phyloP scores from a whole-genome alignment of 2,113 vertebrate species.

The Kryptolebias marmoratus region DNA sequence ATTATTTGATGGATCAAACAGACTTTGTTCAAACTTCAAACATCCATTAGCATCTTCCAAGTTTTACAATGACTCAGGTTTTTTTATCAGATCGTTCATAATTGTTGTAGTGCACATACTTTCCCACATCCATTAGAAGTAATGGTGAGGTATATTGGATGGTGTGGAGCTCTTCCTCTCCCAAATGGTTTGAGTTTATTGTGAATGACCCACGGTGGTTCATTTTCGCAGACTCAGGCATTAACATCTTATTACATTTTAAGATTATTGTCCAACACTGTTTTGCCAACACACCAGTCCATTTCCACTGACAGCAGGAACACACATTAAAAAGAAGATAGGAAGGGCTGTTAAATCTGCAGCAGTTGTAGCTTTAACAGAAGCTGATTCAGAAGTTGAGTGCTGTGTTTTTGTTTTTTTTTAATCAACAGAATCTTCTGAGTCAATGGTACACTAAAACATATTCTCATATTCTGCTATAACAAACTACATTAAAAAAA shows the following conservation, averaged over 20 bases:
- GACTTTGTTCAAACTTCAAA: neutral
- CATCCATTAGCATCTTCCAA: neutral
- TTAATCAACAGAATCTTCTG: conserved; percentile 7
- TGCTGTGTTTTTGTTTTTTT: neutral
- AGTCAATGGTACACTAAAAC: neutral
- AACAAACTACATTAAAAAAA: neutral
- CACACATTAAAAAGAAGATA: conserved; percentile 15
- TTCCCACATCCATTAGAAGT: conserved; percentile 42
- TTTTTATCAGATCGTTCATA: conserved; percentile 4
- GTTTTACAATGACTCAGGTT: conserved; percentile 14
- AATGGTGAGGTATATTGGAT: conserved; percentile 29
- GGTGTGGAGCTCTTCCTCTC: conserved; percentile 29
- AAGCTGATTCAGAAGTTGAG: neutral
- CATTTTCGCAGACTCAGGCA: conserved; percentile 44
- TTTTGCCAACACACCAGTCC: conserved; percentile 26
- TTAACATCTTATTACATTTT: conserved; percentile 58
- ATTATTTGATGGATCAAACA: conserved; percentile 14
- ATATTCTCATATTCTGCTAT: neutral
- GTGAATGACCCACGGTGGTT: conserved; percentile 34
- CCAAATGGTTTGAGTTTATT: conserved; percentile 35
- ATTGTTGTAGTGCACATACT: conserved; percentile 23
- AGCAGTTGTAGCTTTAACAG: neutral
- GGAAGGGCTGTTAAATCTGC: conserved; percentile 14
- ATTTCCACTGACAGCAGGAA: conserved; percentile 24
- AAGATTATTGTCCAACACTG: conserved; percentile 38